Evolutionary conservation across 2,113 vertebrate genomes (phyloP).

Genomic region (Cariama cristata): DNA sequence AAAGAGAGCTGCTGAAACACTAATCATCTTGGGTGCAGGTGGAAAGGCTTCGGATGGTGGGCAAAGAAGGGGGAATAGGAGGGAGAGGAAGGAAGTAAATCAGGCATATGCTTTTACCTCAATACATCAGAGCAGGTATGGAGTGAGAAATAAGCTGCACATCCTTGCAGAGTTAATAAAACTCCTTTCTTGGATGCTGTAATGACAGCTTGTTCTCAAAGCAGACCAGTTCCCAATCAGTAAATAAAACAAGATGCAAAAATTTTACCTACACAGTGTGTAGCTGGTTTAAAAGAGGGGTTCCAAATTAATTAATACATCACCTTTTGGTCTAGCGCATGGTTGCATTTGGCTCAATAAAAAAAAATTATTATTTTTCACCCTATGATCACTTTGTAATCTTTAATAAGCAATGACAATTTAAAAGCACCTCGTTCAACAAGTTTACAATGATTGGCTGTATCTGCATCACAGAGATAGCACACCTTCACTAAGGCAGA

Average conservation of each 20-base stretch:
- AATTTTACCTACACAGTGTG: not conserved
- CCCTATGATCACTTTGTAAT: not conserved
- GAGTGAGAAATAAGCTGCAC: not conserved
- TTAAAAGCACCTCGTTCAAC: not conserved
- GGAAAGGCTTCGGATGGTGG: not conserved
- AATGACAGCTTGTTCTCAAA: not conserved
- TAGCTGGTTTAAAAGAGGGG: not conserved
- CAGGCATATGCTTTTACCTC: not conserved
- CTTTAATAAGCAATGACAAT: not conserved
- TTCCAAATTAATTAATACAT: conserved; percentile 10
- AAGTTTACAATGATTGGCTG: not conserved
- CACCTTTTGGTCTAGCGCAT: not conserved
- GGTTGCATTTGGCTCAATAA: not conserved
- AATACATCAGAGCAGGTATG: not conserved
- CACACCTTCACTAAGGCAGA: conserved; percentile 14
- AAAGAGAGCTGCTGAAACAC: not conserved
- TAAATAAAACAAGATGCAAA: not conserved
- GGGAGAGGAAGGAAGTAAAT: not conserved
- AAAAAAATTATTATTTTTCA: not conserved
- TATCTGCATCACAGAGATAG: conserved; percentile 52
- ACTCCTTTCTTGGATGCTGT: not conserved
- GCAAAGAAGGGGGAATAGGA: not conserved
- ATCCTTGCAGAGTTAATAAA: not conserved
- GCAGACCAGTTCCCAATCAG: not conserved
- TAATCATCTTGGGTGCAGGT: not conserved